phyloP scores from a whole-genome alignment of 2,888 invertebrate genomes.

The Tenthredo mesomela region DNA sequence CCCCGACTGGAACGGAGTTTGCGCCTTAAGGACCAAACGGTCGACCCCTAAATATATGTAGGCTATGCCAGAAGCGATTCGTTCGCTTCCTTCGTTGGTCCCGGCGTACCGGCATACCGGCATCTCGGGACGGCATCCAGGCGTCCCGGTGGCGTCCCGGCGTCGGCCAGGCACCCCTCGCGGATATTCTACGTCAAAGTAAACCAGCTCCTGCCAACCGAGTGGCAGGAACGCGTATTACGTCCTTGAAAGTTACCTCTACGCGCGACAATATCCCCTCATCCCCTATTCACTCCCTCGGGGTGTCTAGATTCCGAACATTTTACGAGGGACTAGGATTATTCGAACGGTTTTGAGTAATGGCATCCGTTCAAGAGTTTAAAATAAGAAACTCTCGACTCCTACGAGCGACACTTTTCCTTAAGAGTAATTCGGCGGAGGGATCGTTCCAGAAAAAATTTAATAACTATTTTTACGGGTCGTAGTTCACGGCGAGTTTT shows the following conservation, averaged over 20 bases:
- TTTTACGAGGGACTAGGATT: constrained; percentile 21
- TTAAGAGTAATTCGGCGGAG: background rate
- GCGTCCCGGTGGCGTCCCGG: background rate
- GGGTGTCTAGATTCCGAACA: constrained; percentile 33
- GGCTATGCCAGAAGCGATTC: constrained; percentile 13
- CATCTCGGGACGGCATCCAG: background rate
- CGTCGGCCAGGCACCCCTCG: constrained; percentile 12
- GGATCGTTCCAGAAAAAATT: background rate
- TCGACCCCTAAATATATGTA: constrained; percentile 27
- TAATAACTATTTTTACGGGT: background rate
- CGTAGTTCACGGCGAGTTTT: background rate
- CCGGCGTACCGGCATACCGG: constrained; percentile 21
- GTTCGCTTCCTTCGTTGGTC: constrained; percentile 27
- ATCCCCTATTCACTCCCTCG: background rate
- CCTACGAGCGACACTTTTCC: background rate
- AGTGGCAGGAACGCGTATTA: constrained; percentile 15
- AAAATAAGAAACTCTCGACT: background rate
- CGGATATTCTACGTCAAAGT: constrained; percentile 23
- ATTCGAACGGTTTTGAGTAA: constrained; percentile 24
- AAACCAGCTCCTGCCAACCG: constrained; percentile 8
- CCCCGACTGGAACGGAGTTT: constrained; percentile 58
- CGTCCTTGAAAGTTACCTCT: constrained; percentile 21
- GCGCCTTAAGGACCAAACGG: constrained; percentile 54
- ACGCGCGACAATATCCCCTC: background rate
- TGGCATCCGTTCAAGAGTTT: background rate